Percentiles rank a stretch among this genome's conserved stretches.
These are phyloP conservation scores for Chrosomus eos DNA, from an alignment of 2,797 vertebrate genomes.

Conservation along the genomic window DNA sequence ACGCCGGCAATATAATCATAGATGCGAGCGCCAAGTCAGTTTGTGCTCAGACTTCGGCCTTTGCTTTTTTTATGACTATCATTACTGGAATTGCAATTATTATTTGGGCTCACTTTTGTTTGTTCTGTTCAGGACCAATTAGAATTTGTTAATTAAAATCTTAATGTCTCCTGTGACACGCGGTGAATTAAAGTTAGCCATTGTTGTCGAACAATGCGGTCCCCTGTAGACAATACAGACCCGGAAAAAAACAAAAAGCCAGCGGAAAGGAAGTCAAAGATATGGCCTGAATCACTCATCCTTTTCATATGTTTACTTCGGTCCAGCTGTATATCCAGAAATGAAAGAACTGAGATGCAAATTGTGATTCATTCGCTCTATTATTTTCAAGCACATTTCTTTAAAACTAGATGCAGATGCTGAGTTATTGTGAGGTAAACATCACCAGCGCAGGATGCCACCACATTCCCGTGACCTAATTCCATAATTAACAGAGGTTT, in stretches of 20 bases:
- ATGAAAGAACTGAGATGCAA: slow-evolving; percentile 70
- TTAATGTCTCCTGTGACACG: slow-evolving; percentile 57
- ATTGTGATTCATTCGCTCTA: slow-evolving; percentile 64
- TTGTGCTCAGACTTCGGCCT: slow-evolving; percentile 29
- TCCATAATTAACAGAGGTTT: slow-evolving; percentile 58
- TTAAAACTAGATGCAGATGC: slow-evolving; percentile 62
- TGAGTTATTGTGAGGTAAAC: slow-evolving; percentile 57
- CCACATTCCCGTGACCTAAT: slow-evolving; percentile 67
- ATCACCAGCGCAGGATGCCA: slow-evolving; percentile 61
- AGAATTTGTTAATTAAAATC: slow-evolving; percentile 70
- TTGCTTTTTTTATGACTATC: slow-evolving; percentile 54
- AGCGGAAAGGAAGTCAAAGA: background rate
- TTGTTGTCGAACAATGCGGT: slow-evolving; percentile 58
- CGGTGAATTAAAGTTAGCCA: slow-evolving; percentile 59
- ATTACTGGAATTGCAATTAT: slow-evolving; percentile 62
- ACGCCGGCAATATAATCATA: slow-evolving; percentile 59
- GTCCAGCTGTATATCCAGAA: slow-evolving; percentile 61
- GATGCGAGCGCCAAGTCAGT: slow-evolving; percentile 28
- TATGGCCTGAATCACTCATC: slow-evolving; percentile 13
- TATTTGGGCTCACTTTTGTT: slow-evolving; percentile 62
- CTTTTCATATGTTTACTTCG: slow-evolving; percentile 63
- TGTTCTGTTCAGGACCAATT: slow-evolving; percentile 59
- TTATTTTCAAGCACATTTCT: slow-evolving; percentile 73
- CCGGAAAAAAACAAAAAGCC: slow-evolving; percentile 36
- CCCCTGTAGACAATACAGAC: slow-evolving; percentile 47